A percentile compares a stretch with the other conserved stretches of the same genome.
Evolutionary conservation across 92 coral and sea anemone genomes (phyloP).

Genomic region (Micromussa lordhowensis): DNA sequence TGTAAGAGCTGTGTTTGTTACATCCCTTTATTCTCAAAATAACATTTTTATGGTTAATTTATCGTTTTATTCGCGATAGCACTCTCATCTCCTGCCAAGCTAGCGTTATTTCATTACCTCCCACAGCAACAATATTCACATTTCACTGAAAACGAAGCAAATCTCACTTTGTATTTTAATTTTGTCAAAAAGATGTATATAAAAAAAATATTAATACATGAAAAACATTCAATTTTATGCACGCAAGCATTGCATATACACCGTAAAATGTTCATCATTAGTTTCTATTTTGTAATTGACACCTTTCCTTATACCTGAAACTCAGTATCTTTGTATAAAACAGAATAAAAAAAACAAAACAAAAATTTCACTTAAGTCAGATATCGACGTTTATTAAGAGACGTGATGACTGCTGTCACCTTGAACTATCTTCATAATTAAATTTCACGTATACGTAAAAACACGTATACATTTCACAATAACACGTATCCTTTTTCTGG

Average conservation of each 20-base stretch:
- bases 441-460: background rate
- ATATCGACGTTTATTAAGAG: background rate
- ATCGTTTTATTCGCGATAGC: background rate
- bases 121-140: background rate
- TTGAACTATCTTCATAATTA: background rate
- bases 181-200: background rate
- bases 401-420: background rate
- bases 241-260: background rate
- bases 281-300: background rate
- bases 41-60: background rate
- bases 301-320: background rate
- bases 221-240: background rate
- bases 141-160: background rate
- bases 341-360: background rate
- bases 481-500: background rate
- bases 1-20: background rate
- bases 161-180: background rate
- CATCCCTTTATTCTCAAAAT: background rate
- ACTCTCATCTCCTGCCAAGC: background rate
- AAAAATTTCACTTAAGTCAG: background rate
- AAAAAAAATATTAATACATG: background rate
- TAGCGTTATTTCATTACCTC: background rate
- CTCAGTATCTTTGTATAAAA: background rate
- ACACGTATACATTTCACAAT: background rate
- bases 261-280: background rate